Evolutionary conservation across 2,113 vertebrate genomes (phyloP).

Genomic region (Haemorhous mexicanus): DNA sequence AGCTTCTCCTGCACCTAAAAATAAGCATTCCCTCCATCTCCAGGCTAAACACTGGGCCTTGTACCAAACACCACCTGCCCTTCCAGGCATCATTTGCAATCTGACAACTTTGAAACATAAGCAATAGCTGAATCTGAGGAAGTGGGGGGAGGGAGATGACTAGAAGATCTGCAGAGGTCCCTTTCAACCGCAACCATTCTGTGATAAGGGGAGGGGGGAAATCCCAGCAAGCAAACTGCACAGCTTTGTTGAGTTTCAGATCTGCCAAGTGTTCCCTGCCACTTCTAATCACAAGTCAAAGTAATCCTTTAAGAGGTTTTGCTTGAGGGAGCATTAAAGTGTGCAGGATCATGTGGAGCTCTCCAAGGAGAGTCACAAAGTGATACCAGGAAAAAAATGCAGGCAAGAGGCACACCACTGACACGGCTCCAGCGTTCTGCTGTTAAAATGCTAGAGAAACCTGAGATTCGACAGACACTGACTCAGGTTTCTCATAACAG

Average conservation of each 20-base stretch:
- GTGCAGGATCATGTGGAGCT: background rate
- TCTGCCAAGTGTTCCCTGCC: background rate
- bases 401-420: background rate
- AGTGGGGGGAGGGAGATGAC: background rate
- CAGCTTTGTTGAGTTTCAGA: background rate
- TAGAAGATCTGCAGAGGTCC: background rate
- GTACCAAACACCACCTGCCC: background rate
- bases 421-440: background rate
- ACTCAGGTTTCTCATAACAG: background rate
- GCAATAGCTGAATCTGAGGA: background rate
- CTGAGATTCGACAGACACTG: background rate
- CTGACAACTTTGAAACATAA: background rate
- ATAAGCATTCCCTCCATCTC: background rate
- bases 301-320: slow-evolving; percentile 55
- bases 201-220: background rate
- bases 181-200: background rate
- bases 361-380: background rate
- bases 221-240: background rate
- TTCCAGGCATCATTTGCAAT: background rate
- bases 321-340: background rate
- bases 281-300: slow-evolving; percentile 29
- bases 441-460: background rate
- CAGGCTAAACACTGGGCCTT: background rate
- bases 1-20: background rate
- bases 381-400: background rate